These are phyloP conservation scores for Phalacrocorax aristotelis DNA, from an alignment of 2,113 vertebrate species.

Conservation along the genomic window DNA sequence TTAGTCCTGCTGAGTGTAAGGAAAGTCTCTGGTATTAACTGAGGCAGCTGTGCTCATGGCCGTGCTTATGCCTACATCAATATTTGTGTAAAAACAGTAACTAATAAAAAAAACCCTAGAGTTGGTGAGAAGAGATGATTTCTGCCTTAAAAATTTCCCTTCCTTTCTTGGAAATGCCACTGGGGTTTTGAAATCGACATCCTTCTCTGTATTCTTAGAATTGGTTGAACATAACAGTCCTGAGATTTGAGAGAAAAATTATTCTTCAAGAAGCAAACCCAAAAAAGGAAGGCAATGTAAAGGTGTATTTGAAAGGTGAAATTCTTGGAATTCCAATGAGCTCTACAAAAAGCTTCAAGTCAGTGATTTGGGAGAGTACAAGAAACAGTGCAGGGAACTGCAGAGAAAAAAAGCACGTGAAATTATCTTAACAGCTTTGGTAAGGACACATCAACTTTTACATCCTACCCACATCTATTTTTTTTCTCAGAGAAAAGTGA, in stretches of 20 bases:
- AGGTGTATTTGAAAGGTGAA: not conserved
- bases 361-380: not conserved
- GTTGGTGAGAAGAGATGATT: not conserved
- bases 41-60: not conserved
- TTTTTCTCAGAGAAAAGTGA: not conserved
- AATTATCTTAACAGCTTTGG: not conserved
- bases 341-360: not conserved
- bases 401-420: not conserved
- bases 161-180: not conserved
- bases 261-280: not conserved
- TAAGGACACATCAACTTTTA: not conserved
- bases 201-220: not conserved
- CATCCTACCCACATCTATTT: not conserved
- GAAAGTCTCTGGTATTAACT: not conserved
- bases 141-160: not conserved
- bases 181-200: not conserved
- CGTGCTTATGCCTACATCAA: not conserved
- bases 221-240: not conserved
- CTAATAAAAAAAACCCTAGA: not conserved
- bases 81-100: not conserved
- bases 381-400: not conserved
- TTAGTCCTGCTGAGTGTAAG: not conserved
- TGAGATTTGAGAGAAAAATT: not conserved
- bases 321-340: not conserved
- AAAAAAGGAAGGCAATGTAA: not conserved